Evolutionary conservation across 2,888 invertebrate genomes (phyloP).

Genomic region (Dasysyrphus tricinctus): DNA sequence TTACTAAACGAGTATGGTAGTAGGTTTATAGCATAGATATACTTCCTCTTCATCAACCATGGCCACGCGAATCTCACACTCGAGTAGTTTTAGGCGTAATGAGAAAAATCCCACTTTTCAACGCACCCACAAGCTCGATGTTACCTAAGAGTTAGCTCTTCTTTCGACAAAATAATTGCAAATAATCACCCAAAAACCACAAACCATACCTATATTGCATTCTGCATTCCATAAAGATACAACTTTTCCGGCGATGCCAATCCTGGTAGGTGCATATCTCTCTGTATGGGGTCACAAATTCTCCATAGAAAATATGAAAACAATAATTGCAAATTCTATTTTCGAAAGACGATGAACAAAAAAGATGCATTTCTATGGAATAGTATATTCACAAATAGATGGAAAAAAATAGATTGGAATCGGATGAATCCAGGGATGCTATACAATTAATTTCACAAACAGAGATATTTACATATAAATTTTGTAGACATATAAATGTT

Average conservation of each 20-base stretch:
- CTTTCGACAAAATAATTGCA: neutral
- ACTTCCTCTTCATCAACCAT: slow-evolving; percentile 6
- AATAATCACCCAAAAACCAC: slow-evolving; percentile 2
- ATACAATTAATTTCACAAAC: neutral
- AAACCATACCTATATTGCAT: neutral
- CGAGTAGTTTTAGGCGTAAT: slow-evolving; percentile 13
- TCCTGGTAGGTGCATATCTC: neutral
- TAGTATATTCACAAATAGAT: slow-evolving; percentile 8
- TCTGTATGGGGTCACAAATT: slow-evolving; percentile 14
- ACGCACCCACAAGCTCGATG: slow-evolving; percentile 2
- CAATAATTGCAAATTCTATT: slow-evolving; percentile 31
- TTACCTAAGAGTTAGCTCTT: neutral
- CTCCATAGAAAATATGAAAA: slow-evolving; percentile 7
- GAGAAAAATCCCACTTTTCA: slow-evolving; percentile 5
- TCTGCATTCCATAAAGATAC: neutral
- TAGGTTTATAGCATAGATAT: neutral
- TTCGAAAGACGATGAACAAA: neutral
- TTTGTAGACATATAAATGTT: too few species aligned
- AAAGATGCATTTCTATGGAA: slow-evolving; percentile 6
- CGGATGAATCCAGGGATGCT: neutral
- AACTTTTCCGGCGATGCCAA: neutral
- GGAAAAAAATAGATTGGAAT: slow-evolving; percentile 20
- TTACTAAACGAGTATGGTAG: neutral
- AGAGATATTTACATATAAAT: too few species aligned
- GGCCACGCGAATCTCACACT: slow-evolving; percentile 8